These are phyloP conservation scores for Selene dorsalis DNA, from an alignment of 2,797 vertebrate species.

Conservation along the genomic window DNA sequence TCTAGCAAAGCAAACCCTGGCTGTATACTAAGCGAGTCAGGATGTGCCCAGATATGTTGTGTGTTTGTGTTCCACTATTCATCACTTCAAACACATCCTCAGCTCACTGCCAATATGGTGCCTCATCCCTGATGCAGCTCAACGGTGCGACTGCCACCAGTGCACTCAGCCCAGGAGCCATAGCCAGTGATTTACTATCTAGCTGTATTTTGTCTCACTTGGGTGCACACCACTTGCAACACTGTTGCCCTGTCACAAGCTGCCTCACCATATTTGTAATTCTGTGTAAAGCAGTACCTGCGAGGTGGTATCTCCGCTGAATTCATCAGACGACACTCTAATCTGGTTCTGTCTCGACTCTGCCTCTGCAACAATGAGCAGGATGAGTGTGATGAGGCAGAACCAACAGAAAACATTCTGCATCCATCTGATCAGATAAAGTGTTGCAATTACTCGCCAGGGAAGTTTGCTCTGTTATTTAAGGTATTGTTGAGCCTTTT, in stretches of 20 bases:
- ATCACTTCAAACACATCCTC: conserved; percentile 73
- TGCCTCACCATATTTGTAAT: conserved; percentile 71
- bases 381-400: conserved; percentile 67
- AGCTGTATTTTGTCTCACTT: conserved; percentile 76
- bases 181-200: conserved; percentile 81
- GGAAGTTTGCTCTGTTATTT: conserved; percentile 55
- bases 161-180: conserved; percentile 64
- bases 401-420: conserved; percentile 56
- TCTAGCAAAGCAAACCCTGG: conserved; percentile 58
- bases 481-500: conserved; percentile 39
- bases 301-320: conserved; percentile 57
- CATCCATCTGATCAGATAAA: conserved; percentile 63
- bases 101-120: conserved; percentile 65
- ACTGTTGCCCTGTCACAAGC: conserved; percentile 66
- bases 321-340: conserved; percentile 67
- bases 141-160: conserved; percentile 61
- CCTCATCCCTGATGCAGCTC: conserved; percentile 66
- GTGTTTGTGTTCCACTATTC: conserved; percentile 71
- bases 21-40: conserved; percentile 60
- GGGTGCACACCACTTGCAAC: conserved; percentile 70
- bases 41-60: conserved; percentile 69
- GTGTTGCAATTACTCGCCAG: conserved; percentile 59
- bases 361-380: conserved; percentile 48
- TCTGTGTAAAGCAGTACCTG: conserved; percentile 63
- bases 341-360: conserved; percentile 56